A percentile compares a stretch with the other conserved stretches of the same genome.
Conservation (phyloP, 2,797 vertebrate species). For the Triplophysa bombifrons region DNA sequence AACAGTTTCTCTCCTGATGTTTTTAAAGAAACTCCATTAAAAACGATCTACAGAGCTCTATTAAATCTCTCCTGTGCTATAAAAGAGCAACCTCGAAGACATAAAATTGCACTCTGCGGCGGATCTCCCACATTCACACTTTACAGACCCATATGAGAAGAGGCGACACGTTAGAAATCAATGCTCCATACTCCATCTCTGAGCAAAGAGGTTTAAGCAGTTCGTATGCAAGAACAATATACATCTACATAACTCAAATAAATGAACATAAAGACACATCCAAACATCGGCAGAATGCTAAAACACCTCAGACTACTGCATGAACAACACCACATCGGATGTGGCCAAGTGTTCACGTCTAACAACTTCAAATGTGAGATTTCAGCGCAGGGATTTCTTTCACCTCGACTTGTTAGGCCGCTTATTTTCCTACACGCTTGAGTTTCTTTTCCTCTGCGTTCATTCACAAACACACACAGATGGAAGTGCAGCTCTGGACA, state of each 20-base stretch:
- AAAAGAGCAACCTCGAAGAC: neutral
- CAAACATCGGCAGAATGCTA: neutral
- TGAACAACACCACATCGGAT: no score
- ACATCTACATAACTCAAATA: neutral
- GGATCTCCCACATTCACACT: neutral
- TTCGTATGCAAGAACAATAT: neutral
- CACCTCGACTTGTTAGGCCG: neutral
- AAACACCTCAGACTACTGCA: neutral
- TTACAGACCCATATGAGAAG: neutral
- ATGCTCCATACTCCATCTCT: slow-evolving; percentile 14
- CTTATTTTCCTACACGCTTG: neutral
- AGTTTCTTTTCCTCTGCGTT: neutral
- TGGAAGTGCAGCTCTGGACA: slow-evolving; percentile 40
- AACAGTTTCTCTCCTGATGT: neutral
- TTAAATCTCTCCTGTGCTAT: neutral
- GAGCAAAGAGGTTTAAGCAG: neutral
- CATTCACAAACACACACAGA: slow-evolving; percentile 10
- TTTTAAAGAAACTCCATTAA: neutral
- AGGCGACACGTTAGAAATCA: slow-evolving; percentile 22
- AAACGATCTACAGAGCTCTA: neutral
- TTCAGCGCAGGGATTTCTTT: slow-evolving; percentile 19
- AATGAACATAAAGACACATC: neutral
- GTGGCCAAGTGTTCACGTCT: neutral
- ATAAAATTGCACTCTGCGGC: neutral
- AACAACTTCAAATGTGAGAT: neutral